phyloP scores from a whole-genome alignment of 2,888 invertebrate species.

The Dyspetes luteomarginatus region DNA sequence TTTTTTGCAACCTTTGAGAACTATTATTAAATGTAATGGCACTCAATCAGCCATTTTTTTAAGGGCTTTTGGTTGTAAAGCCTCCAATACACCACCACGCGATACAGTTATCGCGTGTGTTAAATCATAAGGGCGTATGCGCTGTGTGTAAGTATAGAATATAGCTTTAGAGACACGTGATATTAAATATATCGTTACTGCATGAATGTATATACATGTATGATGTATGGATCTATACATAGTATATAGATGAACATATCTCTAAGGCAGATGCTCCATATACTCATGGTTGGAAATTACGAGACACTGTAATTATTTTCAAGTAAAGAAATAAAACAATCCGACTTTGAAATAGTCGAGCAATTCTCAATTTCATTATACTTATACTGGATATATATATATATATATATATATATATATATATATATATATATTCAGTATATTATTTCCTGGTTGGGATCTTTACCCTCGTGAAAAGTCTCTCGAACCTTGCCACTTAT shows the following conservation, averaged over 20 bases:
- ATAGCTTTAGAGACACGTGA: no score
- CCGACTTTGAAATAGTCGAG: conserved; percentile 19
- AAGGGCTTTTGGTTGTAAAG: conserved; percentile 43
- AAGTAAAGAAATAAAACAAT: conserved; percentile 33
- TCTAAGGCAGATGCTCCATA: not conserved
- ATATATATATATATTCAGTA: not conserved
- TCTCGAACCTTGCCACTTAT: conserved; percentile 27
- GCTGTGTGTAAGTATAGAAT: no score
- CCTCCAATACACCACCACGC: not conserved
- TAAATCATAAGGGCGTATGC: no score
- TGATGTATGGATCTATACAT: no score
- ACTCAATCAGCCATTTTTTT: conserved; percentile 20
- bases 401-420: not conserved
- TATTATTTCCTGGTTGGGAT: not conserved
- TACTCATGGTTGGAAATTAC: not conserved
- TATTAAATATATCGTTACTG: not conserved
- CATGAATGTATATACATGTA: not conserved
- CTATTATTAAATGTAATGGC: conserved; percentile 49
- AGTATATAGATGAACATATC: not conserved
- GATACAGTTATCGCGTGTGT: no score
- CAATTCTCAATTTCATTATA: conserved; percentile 3
- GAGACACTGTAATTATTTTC: conserved; percentile 35
- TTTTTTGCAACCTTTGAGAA: conserved; percentile 3
- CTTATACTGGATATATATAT: no score
- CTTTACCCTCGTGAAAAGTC: conserved; percentile 19